Percentiles rank a stretch among this genome's conserved stretches.
These are phyloP conservation scores for Steromphala cineraria DNA, from an alignment of 2,888 invertebrate species.

Conservation along the genomic window DNA sequence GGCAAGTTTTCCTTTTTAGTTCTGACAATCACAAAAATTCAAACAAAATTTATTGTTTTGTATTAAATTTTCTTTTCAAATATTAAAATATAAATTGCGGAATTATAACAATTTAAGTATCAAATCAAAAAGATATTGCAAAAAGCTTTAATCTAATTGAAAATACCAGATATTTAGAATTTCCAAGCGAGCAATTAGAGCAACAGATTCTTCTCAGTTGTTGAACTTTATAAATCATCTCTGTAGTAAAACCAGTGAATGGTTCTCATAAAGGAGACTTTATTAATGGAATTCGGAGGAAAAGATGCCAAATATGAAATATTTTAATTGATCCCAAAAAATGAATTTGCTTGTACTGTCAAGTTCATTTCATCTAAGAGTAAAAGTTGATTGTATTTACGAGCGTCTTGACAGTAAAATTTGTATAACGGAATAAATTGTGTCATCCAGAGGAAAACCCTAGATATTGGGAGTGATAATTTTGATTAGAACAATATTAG, in stretches of 20 bases:
- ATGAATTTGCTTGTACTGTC: neutral
- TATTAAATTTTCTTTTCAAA: too few species aligned
- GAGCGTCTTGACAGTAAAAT: neutral
- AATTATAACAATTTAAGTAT: too few species aligned
- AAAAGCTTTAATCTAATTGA: too few species aligned
- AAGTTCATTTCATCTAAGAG: neutral
- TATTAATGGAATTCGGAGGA: neutral
- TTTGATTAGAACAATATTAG: constrained; percentile 6
- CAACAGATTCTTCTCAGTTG: neutral
- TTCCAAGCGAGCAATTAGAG: neutral
- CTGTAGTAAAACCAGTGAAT: neutral
- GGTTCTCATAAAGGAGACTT: neutral
- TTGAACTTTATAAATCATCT: neutral
- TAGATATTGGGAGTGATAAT: neutral
- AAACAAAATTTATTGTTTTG: too few species aligned
- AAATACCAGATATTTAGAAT: too few species aligned
- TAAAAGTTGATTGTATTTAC: neutral
- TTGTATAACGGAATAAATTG: neutral
- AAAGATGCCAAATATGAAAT: neutral
- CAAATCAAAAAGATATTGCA: too few species aligned
- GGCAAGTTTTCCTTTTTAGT: too few species aligned
- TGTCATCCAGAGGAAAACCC: neutral
- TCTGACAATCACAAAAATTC: too few species aligned
- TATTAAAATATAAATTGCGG: too few species aligned
- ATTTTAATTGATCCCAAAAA: neutral